Base-by-base conservation (phyloP, 2,888 invertebrate genomes). In the Osmoderma eremita region DNA sequence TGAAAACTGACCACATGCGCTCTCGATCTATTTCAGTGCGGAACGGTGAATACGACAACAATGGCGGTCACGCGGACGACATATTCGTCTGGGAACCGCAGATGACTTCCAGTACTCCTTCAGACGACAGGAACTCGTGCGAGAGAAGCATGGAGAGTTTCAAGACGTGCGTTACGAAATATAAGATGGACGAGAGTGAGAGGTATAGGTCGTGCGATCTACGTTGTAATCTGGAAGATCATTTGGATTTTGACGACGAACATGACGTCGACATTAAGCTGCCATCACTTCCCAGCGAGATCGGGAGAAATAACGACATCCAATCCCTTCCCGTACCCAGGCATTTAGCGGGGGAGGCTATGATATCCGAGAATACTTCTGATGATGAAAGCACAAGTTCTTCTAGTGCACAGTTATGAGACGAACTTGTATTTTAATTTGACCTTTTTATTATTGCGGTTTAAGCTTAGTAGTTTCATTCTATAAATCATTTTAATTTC, bases 291-390 rank as follows among this genome's bases (percentile, higher is more conserved):
- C 82, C 83, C 22, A 82, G 80, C 65, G 82, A 81, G 72, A 78
- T 82, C 63, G 79, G 79, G 50, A 74, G 78, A 38, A 77, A 77
- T 64, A 75, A 76, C 61, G 77, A 74, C 22, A 73, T 73, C 65
- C 75, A 77, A 68, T 75, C 80, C 51, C 67, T 80, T 67, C 82
- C 82, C 2, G 77, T 77, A 51, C 88, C 89, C 13, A 89, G 89
- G 78, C 89, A 89, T 75, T 86, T 90, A 69, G 90, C 90, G 42
- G 89, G 88, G 4, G 89, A 90, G 77, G 88, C 88, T 49, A 88
- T 89, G 86, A 87, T 88, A 36, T 88, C 88, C n/a, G 89, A 86
- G 67, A 85, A 86, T 67, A 86, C 86, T 72, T 87, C 87, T 0
- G 87, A 87, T 74, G 87, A 87, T 71, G 87, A 87, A 74, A 85